Conservation (phyloP, 2,888 invertebrate genomes). For the Drosophila greeni region DNA sequence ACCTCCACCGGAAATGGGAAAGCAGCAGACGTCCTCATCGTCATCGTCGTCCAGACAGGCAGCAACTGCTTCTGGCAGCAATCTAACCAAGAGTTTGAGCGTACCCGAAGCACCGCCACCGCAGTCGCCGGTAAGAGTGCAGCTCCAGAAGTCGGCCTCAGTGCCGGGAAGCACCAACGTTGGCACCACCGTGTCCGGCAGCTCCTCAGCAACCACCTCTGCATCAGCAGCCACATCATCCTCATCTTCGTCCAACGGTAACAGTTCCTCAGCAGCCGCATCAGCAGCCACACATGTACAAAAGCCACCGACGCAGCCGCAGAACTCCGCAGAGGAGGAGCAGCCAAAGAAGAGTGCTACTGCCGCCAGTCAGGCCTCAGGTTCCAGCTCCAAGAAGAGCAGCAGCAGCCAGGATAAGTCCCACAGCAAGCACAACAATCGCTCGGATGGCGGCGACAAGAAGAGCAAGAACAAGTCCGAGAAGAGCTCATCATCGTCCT, state of each 20-base stretch:
- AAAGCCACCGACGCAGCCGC: slow-evolving; percentile 51
- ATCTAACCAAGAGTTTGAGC: slow-evolving; percentile 77
- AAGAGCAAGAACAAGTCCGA: slow-evolving; percentile 52
- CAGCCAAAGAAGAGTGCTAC: slow-evolving; percentile 31
- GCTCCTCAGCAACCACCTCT: slow-evolving; percentile 7
- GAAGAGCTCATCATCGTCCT: slow-evolving; percentile 22
- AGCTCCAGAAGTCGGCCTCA: slow-evolving; percentile 76
- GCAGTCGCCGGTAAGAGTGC: slow-evolving; percentile 37
- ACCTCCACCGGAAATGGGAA: slow-evolving; percentile 54
- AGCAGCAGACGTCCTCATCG: slow-evolving; percentile 12
- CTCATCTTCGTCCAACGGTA: slow-evolving; percentile 68
- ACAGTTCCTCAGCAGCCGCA: slow-evolving; percentile 67
- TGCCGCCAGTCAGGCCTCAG: slow-evolving; percentile 13
- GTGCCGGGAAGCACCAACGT: slow-evolving; percentile 78
- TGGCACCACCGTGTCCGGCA: slow-evolving; percentile 72
- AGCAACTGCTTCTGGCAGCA: slow-evolving; percentile 58
- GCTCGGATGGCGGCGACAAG: slow-evolving; percentile 64
- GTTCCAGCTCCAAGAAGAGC: slow-evolving; percentile 31
- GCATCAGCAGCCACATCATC: slow-evolving; percentile 32
- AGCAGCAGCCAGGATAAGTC: slow-evolving; percentile 26
- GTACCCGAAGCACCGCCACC: slow-evolving; percentile 59
- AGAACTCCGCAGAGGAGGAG: slow-evolving; percentile 47
- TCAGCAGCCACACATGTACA: slow-evolving; percentile 54
- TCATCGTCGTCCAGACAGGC: slow-evolving; percentile 52
- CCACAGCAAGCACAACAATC: slow-evolving; percentile 74